Conservation (phyloP, 1,140 invertebrate genomes). For the Hyposmocoma kahamanoa region DNA sequence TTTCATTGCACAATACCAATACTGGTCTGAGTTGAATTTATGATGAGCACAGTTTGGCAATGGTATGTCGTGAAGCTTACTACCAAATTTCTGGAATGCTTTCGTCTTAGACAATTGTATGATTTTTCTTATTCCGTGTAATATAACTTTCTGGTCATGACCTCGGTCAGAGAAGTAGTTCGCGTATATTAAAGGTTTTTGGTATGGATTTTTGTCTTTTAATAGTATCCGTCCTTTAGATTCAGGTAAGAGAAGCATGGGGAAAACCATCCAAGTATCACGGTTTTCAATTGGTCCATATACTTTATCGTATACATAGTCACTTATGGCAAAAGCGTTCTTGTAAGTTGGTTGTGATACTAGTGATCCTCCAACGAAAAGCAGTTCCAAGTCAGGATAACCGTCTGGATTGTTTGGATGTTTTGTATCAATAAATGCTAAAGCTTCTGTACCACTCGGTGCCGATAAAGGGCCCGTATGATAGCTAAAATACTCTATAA, state of each 20-base stretch:
- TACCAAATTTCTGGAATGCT: constrained; percentile 74
- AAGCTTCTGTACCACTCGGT: constrained; percentile 83
- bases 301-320: constrained; percentile 26
- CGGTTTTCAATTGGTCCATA: constrained; percentile 38
- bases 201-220: constrained; percentile 78
- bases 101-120: constrained; percentile 73
- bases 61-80: constrained; percentile 74
- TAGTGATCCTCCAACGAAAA: constrained; percentile 73
- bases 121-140: constrained; percentile 74
- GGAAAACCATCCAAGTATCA: constrained; percentile 76
- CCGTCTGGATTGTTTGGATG: constrained; percentile 73
- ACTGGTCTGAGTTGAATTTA: constrained; percentile 76
- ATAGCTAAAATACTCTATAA: constrained; percentile 39
- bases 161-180: constrained; percentile 81
- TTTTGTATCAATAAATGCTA: constrained; percentile 82
- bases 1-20: constrained; percentile 81
- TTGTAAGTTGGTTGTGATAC: constrained; percentile 53
- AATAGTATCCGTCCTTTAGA: constrained; percentile 81
- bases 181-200: constrained; percentile 85
- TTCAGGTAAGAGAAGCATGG: constrained; percentile 80
- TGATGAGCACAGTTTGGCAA: constrained; percentile 76
- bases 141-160: constrained; percentile 75
- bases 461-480: constrained; percentile 79
- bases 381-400: constrained; percentile 81
- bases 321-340: constrained; percentile 66